phyloP scores from a whole-genome alignment of 2,797 vertebrate species.

The Thalassophryne amazonica region DNA sequence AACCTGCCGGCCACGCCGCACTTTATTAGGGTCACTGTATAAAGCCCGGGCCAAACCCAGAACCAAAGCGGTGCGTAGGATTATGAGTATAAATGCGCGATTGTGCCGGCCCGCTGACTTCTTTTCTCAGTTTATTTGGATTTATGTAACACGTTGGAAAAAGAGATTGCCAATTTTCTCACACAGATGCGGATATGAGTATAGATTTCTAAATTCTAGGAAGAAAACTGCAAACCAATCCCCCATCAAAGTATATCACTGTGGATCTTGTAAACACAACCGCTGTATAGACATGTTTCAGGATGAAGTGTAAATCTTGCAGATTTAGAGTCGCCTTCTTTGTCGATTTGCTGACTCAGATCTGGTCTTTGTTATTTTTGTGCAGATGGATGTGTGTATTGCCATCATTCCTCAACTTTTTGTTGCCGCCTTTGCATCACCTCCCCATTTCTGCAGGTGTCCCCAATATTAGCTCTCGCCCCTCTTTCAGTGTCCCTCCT shows the following conservation, averaged over 20 bases:
- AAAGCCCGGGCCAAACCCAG: constrained; percentile 77
- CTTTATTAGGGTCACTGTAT: constrained; percentile 92
- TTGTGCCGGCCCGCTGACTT: constrained; percentile 49
- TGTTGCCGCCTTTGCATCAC: constrained; percentile 46
- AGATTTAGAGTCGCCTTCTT: constrained; percentile 54
- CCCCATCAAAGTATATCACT: constrained; percentile 38
- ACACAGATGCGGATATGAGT: constrained; percentile 49
- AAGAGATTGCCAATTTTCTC: constrained; percentile 61
- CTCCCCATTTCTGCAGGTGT: constrained; percentile 43
- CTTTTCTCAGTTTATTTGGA: constrained; percentile 62
- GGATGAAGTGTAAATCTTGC: constrained; percentile 60
- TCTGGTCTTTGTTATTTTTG: constrained; percentile 47
- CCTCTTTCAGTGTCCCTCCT: constrained; percentile 36
- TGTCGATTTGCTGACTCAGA: constrained; percentile 61
- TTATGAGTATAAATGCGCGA: constrained; percentile 70
- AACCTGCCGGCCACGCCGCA: constrained; percentile 83
- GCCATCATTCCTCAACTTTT: constrained; percentile 46
- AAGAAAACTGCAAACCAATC: constrained; percentile 30
- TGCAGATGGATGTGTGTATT: constrained; percentile 40
- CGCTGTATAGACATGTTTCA: constrained; percentile 60
- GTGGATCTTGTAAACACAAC: constrained; percentile 52
- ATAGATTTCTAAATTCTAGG: constrained; percentile 33
- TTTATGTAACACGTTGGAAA: constrained; percentile 59
- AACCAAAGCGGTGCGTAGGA: constrained; percentile 60
- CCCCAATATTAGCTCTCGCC: constrained; percentile 34